These are phyloP conservation scores for Phrynosoma platyrhinos DNA, from an alignment of 2,113 vertebrate genomes.

Conservation along the genomic window DNA sequence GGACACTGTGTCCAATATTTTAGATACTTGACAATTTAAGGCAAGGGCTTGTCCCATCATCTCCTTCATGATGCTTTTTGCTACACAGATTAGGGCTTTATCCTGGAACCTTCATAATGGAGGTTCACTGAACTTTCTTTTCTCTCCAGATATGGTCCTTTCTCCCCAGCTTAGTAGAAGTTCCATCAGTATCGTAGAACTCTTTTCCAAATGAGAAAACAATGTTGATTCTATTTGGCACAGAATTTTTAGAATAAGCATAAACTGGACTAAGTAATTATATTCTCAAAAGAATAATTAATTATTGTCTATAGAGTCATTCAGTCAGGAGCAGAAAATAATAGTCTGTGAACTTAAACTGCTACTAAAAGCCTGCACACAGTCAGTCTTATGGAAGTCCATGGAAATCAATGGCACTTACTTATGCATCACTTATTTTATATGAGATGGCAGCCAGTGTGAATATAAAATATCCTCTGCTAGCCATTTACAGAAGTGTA, in stretches of 20 bases:
- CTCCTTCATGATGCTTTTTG: too few relatives aligned
- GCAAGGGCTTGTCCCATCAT: too few relatives aligned
- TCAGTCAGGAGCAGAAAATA: conserved; percentile 20
- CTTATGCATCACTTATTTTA: conserved; percentile 10
- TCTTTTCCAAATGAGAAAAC: background rate
- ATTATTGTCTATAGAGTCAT: background rate
- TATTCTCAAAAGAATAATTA: background rate
- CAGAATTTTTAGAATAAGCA: background rate
- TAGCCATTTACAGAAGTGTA: conserved; percentile 3
- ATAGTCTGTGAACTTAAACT: conserved; percentile 7
- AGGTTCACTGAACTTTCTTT: too few relatives aligned
- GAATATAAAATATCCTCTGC: conserved; percentile 11
- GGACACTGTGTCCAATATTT: too few relatives aligned
- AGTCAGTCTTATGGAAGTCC: background rate
- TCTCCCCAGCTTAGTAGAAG: background rate
- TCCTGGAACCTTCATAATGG: too few relatives aligned
- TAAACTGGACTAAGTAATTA: background rate
- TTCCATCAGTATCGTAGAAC: background rate
- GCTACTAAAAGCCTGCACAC: conserved; percentile 4
- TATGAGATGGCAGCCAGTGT: conserved; percentile 5
- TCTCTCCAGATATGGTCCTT: too few relatives aligned
- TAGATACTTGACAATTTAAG: too few relatives aligned
- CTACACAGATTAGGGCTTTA: too few relatives aligned
- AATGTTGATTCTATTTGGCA: background rate
- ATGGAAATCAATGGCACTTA: conserved; percentile 19